Evolutionary conservation across 1,140 invertebrate species (phyloP), one percentile per base, ranked within the genome.

Genomic region (Druon quercuslanigerum): DNA sequence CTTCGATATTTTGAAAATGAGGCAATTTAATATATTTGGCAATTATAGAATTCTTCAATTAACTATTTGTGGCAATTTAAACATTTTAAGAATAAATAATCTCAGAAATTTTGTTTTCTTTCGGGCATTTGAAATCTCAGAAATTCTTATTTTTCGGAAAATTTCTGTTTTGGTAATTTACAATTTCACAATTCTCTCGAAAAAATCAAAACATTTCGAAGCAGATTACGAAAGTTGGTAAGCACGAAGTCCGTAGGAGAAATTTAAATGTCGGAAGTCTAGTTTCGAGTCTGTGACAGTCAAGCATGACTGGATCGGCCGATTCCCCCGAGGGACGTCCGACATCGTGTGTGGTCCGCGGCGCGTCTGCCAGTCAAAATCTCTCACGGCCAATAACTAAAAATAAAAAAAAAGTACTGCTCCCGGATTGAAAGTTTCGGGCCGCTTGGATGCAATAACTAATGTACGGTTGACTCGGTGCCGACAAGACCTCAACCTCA

Each of bases 381-480:
- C 57, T 66, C 57, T 66, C 57, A 66, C 57, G 57, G 57, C 46
- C 57, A 66, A 66, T 66, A 66, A 66, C 57, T 66, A 66, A 66
- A 66, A 66, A 66, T 66, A 66, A 66, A 40, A 40, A 66, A 66
- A 66, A 66, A 66, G 57, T 66, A 66, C 57, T 40, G 57, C 57
- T 66, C 25, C 25, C 13, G 13, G 14, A 66, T 66, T 66, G 7
- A 16, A 40, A 66, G 4, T 66, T 66, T 66, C 33, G 20, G 25
- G 4, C 57, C 25, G 17, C 20, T 56, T 56, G 1, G n/a, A 56
- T 56, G n/a, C 54, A 56, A 19, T 19, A 19, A 19, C 20, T 56
- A 19, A 17, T n/a, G 17, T 8, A 54, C 19, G 17, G 8, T 7
- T 17, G 9, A 17, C 7, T 16, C 54, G 54, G 17, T 56, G n/a